Percentiles rank a stretch among this genome's conserved stretches.
phyloP scores from a whole-genome alignment of 92 coral and sea anemone genomes.

The Epizoanthus scotinus region DNA sequence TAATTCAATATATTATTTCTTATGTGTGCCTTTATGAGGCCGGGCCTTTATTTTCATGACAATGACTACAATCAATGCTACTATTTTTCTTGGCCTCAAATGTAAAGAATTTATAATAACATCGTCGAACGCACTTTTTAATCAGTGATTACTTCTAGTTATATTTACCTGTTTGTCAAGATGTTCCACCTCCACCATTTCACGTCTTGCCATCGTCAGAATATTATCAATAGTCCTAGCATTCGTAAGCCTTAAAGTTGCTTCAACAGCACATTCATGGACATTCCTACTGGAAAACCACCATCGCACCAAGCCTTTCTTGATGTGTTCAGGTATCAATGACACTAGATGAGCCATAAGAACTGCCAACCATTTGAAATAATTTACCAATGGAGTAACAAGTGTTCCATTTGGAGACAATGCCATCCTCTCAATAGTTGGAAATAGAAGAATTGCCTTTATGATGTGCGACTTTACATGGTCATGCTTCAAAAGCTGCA shows the following conservation, averaged over 20 bases:
- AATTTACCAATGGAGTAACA: constrained; percentile 81
- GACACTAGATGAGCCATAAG: constrained; percentile 62
- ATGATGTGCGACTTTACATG: constrained; percentile 56
- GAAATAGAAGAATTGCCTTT: constrained; percentile 84
- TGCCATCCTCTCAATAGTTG: constrained; percentile 96
- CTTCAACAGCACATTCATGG: constrained; percentile 52
- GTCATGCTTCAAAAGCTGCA: constrained; percentile 69
- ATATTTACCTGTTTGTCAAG: constrained; percentile 67
- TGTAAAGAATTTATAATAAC: no score
- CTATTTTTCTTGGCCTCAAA: no score
- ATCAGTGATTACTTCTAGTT: no score
- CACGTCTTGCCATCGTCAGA: constrained; percentile 78
- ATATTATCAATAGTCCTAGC: constrained; percentile 65
- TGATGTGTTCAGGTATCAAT: constrained; percentile 62
- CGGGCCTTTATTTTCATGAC: no score
- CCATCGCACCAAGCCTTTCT: constrained; percentile 71
- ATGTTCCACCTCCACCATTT: constrained; percentile 80
- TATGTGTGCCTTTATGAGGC: no score
- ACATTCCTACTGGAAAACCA: constrained; percentile 80
- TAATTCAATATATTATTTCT: no score
- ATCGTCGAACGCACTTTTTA: no score
- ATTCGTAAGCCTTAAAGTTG: constrained; percentile 71
- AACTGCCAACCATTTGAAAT: constrained; percentile 81
- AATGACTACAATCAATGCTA: no score
- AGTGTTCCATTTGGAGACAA: constrained; percentile 80